Conservation (phyloP, 1,140 invertebrate genomes). For the Pseudomyrmex gracilis region DNA sequence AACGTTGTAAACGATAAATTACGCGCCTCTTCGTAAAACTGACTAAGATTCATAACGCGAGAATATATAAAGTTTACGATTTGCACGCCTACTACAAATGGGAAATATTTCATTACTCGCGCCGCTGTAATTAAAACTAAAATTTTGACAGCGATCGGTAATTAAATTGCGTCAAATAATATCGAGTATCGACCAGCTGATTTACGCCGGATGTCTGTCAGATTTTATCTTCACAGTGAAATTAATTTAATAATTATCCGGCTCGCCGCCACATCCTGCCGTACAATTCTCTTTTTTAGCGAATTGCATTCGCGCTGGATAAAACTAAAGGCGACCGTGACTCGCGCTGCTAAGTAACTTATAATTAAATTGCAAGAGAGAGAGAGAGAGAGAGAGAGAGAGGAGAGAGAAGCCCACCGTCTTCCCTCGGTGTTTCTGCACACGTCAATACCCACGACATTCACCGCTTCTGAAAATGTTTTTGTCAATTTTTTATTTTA, state of each 20-base stretch:
- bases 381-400: no score
- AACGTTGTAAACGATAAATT: neutral
- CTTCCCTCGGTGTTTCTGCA: constrained; percentile 30
- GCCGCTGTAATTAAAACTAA: constrained; percentile 42
- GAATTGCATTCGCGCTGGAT: constrained; percentile 41
- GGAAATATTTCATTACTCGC: constrained; percentile 1
- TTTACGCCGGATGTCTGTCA: constrained; percentile 19
- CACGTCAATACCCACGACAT: constrained; percentile 38
- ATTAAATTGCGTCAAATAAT: constrained; percentile 55
- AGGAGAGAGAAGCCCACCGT: constrained; percentile 15
- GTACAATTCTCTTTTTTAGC: constrained; percentile 43
- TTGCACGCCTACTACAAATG: neutral
- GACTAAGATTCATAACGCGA: neutral
- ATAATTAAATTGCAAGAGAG: constrained; percentile 40
- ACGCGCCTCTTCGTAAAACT: neutral
- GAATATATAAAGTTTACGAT: neutral
- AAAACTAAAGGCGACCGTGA: constrained; percentile 51
- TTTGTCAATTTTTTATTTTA: neutral
- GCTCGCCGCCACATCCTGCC: neutral
- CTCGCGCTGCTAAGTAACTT: constrained; percentile 47
- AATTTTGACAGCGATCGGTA: constrained; percentile 60
- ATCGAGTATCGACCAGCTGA: constrained; percentile 29
- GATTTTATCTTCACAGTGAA: constrained; percentile 47
- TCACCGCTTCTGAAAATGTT: constrained; percentile 47
- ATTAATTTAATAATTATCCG: constrained; percentile 59